Evolutionary conservation across 2,888 invertebrate species (phyloP), one percentile per base, ranked within the genome.

Genomic region (Autographa pulchrina): DNA sequence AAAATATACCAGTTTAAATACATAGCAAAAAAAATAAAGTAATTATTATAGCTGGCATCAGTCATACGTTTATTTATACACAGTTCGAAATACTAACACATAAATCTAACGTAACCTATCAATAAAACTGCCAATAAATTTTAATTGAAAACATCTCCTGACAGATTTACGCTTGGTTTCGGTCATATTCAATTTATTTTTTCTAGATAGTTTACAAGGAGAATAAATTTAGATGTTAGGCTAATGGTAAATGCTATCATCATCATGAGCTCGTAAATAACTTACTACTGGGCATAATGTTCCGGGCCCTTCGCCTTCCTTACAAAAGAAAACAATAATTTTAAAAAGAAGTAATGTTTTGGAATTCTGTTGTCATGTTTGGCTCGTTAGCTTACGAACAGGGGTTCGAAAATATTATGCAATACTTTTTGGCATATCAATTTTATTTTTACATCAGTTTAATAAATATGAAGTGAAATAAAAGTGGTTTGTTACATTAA

Each of bases 41-140:
- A 48, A 59, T 62, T 58, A 48, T 35, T 4, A 59, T 9, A 38
- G 35, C 48, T 67, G n/a, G 14, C 43, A 14, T 54, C 62, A 62
- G 43, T 61, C 38, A 14, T 31, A n/a, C 16, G 32, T 71, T 65
- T 78, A 78, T 78, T 60, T 68, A 43, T 32, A 43, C 14, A 35
- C n/a, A 9, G 31, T 54, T 54, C 65, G 25, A 54, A 65, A 35
- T 14, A 13, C 38, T 62, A 64, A 58, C 6, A 13, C 48, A 76
- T 72, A 75, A 67, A 75, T 78, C 35, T 61, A 41, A 35, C 61
- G 68, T 61, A 65, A 31, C 59, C 31, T 35, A 75, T 65, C 59
- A 54, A 68, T 64, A 31, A 7, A 61, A 66, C n/a, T 11, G 32
- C 8, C 6, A 43, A 77, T 82, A 74, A 81, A 72, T 79, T 58